A percentile compares a stretch with the other conserved stretches of the same genome.
These are phyloP conservation scores for Cataglyphis rosenhaueri DNA, from an alignment of 2,888 invertebrate genomes.

Conservation along the genomic window DNA sequence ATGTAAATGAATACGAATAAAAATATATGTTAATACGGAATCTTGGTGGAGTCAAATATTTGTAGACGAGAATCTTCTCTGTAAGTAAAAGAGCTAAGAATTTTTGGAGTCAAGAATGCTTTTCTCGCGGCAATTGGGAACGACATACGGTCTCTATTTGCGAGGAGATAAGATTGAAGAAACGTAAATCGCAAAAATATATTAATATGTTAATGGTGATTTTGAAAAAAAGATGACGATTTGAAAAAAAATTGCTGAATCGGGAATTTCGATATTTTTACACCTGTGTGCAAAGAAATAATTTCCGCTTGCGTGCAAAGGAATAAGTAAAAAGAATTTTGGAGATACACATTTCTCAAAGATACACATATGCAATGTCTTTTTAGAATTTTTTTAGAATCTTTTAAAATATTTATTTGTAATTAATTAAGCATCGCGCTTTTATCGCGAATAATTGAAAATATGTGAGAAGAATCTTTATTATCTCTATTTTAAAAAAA, in stretches of 20 bases:
- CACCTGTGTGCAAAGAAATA: too few relatives aligned
- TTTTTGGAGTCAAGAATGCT: neutral
- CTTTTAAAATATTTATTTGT: neutral
- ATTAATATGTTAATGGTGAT: neutral
- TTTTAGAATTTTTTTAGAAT: neutral
- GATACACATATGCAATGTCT: neutral
- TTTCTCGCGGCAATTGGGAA: neutral
- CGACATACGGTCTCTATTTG: neutral
- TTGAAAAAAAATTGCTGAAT: neutral
- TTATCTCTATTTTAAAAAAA: neutral
- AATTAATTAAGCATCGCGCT: neutral
- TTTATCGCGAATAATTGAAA: neutral
- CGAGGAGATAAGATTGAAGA: neutral
- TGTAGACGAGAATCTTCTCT: slow-evolving; percentile 15
- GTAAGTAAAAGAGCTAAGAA: slow-evolving; percentile 30
- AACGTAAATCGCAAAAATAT: neutral
- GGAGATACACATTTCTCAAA: neutral
- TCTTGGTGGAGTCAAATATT: slow-evolving; percentile 20
- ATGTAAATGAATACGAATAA: neutral
- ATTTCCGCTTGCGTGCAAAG: neutral
- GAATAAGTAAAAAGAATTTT: neutral
- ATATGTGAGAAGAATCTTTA: neutral
- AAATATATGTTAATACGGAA: slow-evolving; percentile 15
- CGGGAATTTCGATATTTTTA: neutral
- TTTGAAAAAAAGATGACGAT: neutral